Conservation (phyloP, 2,888 invertebrate species). For the Chrysolina oricalcia region DNA sequence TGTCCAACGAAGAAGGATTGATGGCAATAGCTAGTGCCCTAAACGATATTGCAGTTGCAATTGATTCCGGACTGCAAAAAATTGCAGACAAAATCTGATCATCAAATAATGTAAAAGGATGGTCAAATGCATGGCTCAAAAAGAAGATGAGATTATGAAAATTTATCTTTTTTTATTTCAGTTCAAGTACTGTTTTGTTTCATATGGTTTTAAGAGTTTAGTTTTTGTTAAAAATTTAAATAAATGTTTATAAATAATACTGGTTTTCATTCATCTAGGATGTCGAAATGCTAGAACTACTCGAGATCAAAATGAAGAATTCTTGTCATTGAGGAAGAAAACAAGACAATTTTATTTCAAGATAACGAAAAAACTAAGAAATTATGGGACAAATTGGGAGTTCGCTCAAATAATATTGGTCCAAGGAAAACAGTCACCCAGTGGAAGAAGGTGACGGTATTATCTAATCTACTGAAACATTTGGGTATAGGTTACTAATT, state of each 20-base stretch:
- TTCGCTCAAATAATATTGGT: constrained; percentile 21
- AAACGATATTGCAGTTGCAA: constrained; percentile 17
- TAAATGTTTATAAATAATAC: constrained; percentile 11
- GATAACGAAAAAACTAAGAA: constrained; percentile 18
- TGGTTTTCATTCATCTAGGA: constrained; percentile 20
- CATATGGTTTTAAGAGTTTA: too few species aligned
- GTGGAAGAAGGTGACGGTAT: constrained; percentile 1
- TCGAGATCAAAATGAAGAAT: constrained; percentile 20
- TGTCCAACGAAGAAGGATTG: constrained; percentile 5
- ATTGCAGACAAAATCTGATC: constrained; percentile 19
- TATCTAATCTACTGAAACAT: constrained; percentile 1
- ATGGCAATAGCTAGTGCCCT: constrained; percentile 22
- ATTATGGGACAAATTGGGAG: constrained; percentile 20
- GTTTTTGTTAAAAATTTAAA: neutral
- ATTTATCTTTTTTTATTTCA: too few species aligned
- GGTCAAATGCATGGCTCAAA: too few species aligned
- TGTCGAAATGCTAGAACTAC: constrained; percentile 21
- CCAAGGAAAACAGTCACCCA: constrained; percentile 19
- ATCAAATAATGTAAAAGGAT: too few species aligned
- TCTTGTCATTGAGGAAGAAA: constrained; percentile 21
- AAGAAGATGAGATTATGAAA: neutral
- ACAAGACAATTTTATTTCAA: constrained; percentile 19
- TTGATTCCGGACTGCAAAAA: constrained; percentile 15
- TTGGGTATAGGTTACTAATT: neutral
- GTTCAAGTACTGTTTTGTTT: too few species aligned